Evolutionary conservation across 2,113 vertebrate genomes (phyloP), one percentile per base, ranked within the genome.

Genomic region (Cavia aperea): DNA sequence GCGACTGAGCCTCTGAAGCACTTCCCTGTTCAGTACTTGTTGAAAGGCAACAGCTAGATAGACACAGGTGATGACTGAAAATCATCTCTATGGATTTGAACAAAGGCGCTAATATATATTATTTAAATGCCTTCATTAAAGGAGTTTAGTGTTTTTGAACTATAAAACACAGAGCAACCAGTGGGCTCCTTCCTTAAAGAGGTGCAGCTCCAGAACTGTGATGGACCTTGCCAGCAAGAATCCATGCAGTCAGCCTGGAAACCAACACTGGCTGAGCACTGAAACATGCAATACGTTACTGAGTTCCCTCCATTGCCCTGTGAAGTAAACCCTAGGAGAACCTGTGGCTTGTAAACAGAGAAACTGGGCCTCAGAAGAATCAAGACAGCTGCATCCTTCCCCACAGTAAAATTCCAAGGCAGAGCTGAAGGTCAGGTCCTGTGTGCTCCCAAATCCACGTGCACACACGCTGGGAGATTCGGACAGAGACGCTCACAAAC

Each of bases 1-100:
- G 33, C 5, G 29, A 1, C 4, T 3, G 7, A 60, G 65, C 46
- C 36, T 14, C 5, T 1, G 11, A 54, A 7, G 49, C 70, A 21
- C 60, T 14, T 54, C 10, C 18, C 60, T 13, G 46, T 2, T 13
- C 3, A 10, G 18, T 0, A 9, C 63, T 0, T 23, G 24, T 0
- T 12, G 77, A 81, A n/a, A 81, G 19, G 39, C 65, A 12, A 7
- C 33, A 36, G 7, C 24, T 4, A 21, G 16, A 8, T 2, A 31
- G 39, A n/a, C 26, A 9, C 19, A 4, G 18, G 73, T 43, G 21
- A 46, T 24, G 1, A 31, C 9, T n/a, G 7, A 70, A 77, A 81
- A 78, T 15, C 4, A 13, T 43, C 18, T 63, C 26, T 19, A 10
- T 0, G 23, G n/a, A n/a, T 72, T 83, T 43, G 29, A 24, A 78